Evolutionary conservation across 53 echinoderm and acorn worm genomes (phyloP).

Genomic region (Astropecten irregularis): DNA sequence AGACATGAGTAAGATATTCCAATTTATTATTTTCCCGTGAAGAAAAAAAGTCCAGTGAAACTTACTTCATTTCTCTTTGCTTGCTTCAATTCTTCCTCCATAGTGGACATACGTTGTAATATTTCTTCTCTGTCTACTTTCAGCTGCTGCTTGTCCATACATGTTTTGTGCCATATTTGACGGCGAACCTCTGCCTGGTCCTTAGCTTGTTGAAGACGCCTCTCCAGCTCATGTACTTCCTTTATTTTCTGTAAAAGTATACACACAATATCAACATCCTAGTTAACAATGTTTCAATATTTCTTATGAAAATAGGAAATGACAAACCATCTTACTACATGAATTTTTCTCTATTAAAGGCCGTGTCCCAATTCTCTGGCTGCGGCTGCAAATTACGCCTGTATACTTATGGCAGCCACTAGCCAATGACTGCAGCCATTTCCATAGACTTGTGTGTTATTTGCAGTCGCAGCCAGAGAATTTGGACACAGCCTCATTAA

Average conservation of each 20-base stretch:
- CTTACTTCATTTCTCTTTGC: constrained; percentile 41
- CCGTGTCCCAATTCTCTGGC: too few species aligned
- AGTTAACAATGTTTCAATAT: too few species aligned
- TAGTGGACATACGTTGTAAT: constrained; percentile 24
- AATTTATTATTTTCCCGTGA: neutral
- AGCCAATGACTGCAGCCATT: too few species aligned
- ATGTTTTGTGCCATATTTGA: constrained; percentile 34
- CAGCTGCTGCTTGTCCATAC: constrained; percentile 27
- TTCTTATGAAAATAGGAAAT: neutral
- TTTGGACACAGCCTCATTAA: too few species aligned
- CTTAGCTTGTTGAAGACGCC: constrained; percentile 7
- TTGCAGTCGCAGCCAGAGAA: too few species aligned
- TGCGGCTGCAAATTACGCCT: too few species aligned
- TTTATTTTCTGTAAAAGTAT: constrained; percentile 18
- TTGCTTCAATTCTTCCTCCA: constrained; percentile 38
- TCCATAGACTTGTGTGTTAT: too few species aligned
- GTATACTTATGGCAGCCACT: too few species aligned
- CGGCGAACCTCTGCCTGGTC: constrained; percentile 31
- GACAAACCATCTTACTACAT: too few species aligned
- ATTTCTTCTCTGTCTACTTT: constrained; percentile 33
- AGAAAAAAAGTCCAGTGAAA: neutral
- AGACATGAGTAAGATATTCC: neutral
- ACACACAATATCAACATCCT: neutral
- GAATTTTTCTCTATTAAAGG: neutral
- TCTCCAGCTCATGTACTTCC: constrained; percentile 28